These are phyloP conservation scores for Podarcis lilfordi DNA, from an alignment of 2,797 vertebrate genomes.

Conservation along the genomic window DNA sequence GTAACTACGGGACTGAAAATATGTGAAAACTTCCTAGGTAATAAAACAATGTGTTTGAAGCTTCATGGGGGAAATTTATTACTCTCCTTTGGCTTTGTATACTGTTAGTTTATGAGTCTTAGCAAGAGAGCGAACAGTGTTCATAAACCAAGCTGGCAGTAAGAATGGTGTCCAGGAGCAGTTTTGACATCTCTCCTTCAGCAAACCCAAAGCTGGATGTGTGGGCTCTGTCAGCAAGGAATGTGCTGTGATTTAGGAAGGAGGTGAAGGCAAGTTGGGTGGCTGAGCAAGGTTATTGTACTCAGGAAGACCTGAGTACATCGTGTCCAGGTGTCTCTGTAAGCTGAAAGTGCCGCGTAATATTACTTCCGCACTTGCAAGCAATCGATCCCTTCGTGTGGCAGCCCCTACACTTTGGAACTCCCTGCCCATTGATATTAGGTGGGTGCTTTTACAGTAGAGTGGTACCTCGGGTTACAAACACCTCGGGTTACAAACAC, in stretches of 20 bases:
- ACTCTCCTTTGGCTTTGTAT: neutral
- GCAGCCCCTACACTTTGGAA: no score
- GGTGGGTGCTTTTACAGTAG: no score
- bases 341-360: no score
- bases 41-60: neutral
- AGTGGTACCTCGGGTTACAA: no score
- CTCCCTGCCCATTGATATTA: no score
- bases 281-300: neutral
- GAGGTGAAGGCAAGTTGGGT: neutral
- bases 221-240: neutral
- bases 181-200: neutral
- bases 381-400: neutral
- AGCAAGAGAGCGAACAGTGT: neutral
- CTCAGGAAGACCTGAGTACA: neutral
- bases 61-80: neutral
- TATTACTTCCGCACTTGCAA: no score
- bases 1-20: neutral
- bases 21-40: neutral
- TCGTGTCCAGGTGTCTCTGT: neutral
- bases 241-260: neutral
- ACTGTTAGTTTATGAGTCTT: neutral
- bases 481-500: no score
- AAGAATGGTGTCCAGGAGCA: neutral
- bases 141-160: neutral
- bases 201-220: neutral